Percentiles rank a stretch among this genome's conserved stretches.
Conservation (phyloP, 2,888 invertebrate genomes). For the Eristalis tenax region DNA sequence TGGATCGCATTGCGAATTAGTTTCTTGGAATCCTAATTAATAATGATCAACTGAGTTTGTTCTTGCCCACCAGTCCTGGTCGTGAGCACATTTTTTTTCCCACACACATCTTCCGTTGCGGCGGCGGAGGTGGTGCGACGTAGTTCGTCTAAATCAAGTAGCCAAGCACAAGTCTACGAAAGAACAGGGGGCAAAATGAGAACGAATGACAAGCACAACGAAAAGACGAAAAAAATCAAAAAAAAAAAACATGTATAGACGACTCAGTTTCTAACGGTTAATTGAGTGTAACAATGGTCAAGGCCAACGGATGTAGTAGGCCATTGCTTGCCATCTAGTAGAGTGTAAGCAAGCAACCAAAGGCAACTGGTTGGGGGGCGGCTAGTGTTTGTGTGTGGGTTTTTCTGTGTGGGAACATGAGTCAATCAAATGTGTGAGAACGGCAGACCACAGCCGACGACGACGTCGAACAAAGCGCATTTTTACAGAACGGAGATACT, state of each 20-base stretch:
- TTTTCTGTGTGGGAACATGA: conserved; percentile 32
- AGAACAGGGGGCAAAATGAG: neutral
- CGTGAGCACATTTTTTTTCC: conserved; percentile 14
- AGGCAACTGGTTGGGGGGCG: neutral
- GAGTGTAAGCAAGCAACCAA: neutral
- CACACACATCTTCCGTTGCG: conserved; percentile 35
- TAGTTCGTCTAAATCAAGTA: conserved; percentile 1
- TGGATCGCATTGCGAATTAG: conserved; percentile 41
- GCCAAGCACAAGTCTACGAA: conserved; percentile 3
- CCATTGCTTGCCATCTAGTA: conserved; percentile 27
- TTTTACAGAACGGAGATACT: conserved; percentile 32
- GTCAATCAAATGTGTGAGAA: conserved; percentile 41
- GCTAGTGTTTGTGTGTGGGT: neutral
- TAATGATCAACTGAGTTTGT: conserved; percentile 52
- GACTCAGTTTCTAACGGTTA: conserved; percentile 61
- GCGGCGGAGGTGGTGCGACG: neutral
- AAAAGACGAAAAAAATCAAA: neutral
- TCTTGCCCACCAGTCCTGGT: neutral
- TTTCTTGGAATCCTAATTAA: conserved; percentile 63
- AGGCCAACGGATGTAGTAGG: conserved; percentile 64
- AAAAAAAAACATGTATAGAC: conserved; percentile 24
- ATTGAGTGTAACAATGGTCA: conserved; percentile 66
- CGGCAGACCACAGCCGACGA: conserved; percentile 1
- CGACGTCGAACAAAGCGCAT: conserved; percentile 43
- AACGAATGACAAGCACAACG: neutral